Evolutionary conservation across 1,140 invertebrate genomes (phyloP), one percentile per base, ranked within the genome.

Genomic region (Sitophilus oryzae): DNA sequence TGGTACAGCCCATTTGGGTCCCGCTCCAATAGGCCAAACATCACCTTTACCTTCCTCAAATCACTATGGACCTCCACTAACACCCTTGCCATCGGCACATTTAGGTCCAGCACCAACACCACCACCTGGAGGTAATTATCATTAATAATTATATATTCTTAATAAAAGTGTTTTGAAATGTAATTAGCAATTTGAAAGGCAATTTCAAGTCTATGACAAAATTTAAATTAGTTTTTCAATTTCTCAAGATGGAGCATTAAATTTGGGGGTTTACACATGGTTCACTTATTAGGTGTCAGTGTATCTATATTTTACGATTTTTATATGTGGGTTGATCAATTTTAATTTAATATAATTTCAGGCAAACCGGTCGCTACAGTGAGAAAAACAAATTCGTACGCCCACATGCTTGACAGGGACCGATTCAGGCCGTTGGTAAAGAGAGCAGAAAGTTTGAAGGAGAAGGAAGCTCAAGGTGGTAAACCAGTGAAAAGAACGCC

Each of bases 401-500:
- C 83, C 36, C 82, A 85, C 45, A 81, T 88, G 67, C 86, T 89
- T 66, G 84, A 86, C 66, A 75, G 84, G 20, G 71, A 85, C 14
- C 68, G 55, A 8, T 37, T 63, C 6, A 44, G 86, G 34, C 79
- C 82, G 56, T 81, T 82, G 60, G 82, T 91, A 1, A 92, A 92
- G 67, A 77, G 89, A 14, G 89, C 89, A 0, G 89, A 91, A 69
- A 92, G 88, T 71, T 91, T 93, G 89, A 89, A 88, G 66, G 82
- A 88, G 82, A 89, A 88, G 66, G 82, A 88, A 82, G 86, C 50
- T 74, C 75, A 3, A 77, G 78, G 35, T 37, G 70, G 72, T 18
- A 83, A 82, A 62, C 88, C 88, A 56, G 82, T 88, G 5, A 93
- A 94, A 70, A 79, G 93, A 58, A 96, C 93, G 0, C 91, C 94